A percentile compares a stretch with the other conserved stretches of the same genome.
Evolutionary conservation across 2,113 vertebrate genomes (phyloP).

Genomic region (Entelurus aequoreus): DNA sequence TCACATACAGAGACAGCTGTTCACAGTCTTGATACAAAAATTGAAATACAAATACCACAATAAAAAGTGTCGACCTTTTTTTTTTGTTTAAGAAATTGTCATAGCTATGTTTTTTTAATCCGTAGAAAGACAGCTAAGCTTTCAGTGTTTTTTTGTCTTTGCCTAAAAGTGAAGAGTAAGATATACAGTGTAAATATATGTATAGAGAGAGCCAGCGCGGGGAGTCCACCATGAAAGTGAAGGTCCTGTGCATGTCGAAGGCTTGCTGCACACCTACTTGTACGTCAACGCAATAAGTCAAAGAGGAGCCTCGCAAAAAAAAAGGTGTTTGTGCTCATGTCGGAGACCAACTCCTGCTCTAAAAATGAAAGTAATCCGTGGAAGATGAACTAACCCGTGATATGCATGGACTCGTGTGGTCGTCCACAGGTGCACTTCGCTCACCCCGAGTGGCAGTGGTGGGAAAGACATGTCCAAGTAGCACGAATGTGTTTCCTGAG

Average conservation of each 20-base stretch:
- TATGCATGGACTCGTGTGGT: too few species aligned
- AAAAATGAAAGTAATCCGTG: background rate
- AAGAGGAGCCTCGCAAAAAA: slow-evolving; percentile 9
- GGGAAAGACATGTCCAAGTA: too few species aligned
- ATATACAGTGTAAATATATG: slow-evolving; percentile 59
- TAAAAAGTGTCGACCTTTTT: slow-evolving; percentile 58
- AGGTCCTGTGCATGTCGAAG: slow-evolving; percentile 47
- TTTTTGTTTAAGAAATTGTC: slow-evolving; percentile 61
- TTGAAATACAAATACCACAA: slow-evolving; percentile 67
- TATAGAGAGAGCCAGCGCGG: slow-evolving; percentile 25
- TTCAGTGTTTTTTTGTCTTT: slow-evolving; percentile 47
- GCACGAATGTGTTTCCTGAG: too few species aligned
- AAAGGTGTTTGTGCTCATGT: background rate
- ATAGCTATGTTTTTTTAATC: slow-evolving; percentile 62
- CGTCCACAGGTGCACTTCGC: too few species aligned
- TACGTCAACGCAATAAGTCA: slow-evolving; percentile 17
- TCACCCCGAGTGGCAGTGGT: too few species aligned
- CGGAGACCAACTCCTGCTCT: too few species aligned
- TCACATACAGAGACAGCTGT: slow-evolving; percentile 34
- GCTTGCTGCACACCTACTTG: slow-evolving; percentile 25
- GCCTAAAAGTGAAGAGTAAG: slow-evolving; percentile 57
- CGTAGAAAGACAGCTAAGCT: slow-evolving; percentile 68
- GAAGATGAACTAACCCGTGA: background rate
- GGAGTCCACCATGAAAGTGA: slow-evolving; percentile 21
- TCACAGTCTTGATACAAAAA: slow-evolving; percentile 70